phyloP scores from a whole-genome alignment of 2,797 vertebrate genomes.

The Phrynocephalus guinanensis region DNA sequence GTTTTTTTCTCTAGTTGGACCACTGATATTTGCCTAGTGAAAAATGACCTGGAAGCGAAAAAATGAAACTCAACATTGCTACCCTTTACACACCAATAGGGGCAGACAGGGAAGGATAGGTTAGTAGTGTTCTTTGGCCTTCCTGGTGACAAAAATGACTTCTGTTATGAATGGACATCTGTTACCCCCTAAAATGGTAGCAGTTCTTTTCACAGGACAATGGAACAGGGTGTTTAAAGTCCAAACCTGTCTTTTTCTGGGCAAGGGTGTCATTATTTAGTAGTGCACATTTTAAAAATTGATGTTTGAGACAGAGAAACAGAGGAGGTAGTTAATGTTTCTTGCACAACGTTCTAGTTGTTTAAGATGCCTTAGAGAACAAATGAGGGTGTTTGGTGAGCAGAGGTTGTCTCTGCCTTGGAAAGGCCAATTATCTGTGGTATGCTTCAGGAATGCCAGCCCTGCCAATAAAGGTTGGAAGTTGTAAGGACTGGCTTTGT shows the following conservation, averaged over 20 bases:
- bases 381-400: slow-evolving; percentile 6
- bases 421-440: background rate
- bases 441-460: slow-evolving; percentile 37
- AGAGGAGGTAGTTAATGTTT: background rate
- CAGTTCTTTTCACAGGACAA: background rate
- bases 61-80: background rate
- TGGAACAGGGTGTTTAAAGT: background rate
- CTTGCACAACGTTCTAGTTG: background rate
- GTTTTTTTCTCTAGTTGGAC: too few species aligned
- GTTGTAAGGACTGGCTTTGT: background rate
- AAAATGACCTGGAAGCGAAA: background rate
- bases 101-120: background rate
- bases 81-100: background rate
- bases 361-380: fast-evolving
- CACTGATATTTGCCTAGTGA: background rate
- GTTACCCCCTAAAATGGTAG: background rate
- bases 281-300: background rate
- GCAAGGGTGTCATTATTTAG: background rate
- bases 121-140: background rate
- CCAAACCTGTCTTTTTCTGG: background rate
- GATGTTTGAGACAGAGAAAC: too few species aligned
- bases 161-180: background rate
- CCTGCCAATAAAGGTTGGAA: slow-evolving; percentile 2
- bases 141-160: background rate
- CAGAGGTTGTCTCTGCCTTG: background rate